These are phyloP conservation scores for Ailurus styani DNA, from an alignment of 2,113 vertebrate species.

Conservation along the genomic window DNA sequence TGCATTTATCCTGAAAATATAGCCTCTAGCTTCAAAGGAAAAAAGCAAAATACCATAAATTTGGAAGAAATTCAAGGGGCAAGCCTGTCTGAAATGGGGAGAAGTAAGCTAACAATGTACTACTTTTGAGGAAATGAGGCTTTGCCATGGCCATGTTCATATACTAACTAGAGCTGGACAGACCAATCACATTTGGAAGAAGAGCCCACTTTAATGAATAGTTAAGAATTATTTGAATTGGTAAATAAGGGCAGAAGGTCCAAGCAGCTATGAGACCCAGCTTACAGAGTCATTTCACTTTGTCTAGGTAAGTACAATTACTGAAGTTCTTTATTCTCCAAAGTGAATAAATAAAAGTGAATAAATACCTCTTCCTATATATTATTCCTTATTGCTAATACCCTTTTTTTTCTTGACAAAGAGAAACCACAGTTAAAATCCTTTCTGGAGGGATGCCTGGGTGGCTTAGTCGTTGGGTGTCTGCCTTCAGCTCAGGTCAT, in stretches of 20 bases:
- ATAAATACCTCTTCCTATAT: not conserved
- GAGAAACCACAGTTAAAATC: not conserved
- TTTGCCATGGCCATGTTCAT: not conserved
- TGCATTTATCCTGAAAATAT: conserved; percentile 25
- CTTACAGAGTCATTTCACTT: not conserved
- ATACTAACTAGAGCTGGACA: not conserved
- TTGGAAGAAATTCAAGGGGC: not conserved
- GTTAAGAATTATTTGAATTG: conserved; percentile 22
- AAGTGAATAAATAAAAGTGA: not conserved
- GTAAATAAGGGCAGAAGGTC: not conserved
- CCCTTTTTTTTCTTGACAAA: not conserved
- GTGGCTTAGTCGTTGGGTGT: no score
- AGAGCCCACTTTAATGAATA: not conserved
- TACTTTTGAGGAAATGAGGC: not conserved
- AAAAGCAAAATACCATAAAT: not conserved
- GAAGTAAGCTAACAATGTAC: not conserved
- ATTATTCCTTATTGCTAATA: not conserved
- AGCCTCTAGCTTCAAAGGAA: not conserved
- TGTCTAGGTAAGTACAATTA: not conserved
- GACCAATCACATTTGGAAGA: not conserved
- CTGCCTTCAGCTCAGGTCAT: no score
- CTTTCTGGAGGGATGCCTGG: no score
- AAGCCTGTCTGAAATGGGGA: not conserved
- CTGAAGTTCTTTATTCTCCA: conserved; percentile 1
- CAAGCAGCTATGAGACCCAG: not conserved